These are phyloP conservation scores for Nycticryphes semicollaris DNA, from an alignment of 2,113 vertebrate genomes.

Conservation along the genomic window DNA sequence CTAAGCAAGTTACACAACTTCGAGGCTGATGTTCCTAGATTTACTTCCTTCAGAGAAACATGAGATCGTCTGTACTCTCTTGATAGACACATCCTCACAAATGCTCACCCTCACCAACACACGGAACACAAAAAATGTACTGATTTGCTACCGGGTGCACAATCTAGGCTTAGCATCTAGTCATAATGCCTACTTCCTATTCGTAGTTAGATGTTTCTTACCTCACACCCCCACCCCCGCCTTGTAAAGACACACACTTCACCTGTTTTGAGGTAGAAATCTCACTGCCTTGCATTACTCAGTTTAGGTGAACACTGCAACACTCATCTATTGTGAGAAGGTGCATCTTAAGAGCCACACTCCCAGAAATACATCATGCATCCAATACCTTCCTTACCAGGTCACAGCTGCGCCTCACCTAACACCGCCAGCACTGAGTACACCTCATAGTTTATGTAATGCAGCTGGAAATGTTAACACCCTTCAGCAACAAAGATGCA, in stretches of 20 bases:
- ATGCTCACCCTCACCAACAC: fast-evolving
- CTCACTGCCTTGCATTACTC: neutral
- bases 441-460: neutral
- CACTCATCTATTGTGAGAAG: neutral
- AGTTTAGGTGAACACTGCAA: neutral
- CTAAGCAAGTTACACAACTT: neutral
- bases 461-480: neutral
- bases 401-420: neutral
- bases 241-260: neutral
- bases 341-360: neutral
- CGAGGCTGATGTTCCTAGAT: neutral
- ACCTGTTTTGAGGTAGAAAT: neutral
- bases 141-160: neutral
- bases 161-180: neutral
- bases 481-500: neutral
- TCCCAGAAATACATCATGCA: neutral
- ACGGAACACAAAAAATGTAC: neutral
- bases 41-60: neutral
- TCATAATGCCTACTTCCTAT: too few relatives aligned
- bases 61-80: fast-evolving
- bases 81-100: fast-evolving
- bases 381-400: fast-evolving
- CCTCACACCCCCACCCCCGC: fast-evolving
- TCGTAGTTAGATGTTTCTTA: neutral
- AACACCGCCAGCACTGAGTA: fast-evolving